phyloP scores from a whole-genome alignment of 2,888 invertebrate species.

The Augiades crinisus region DNA sequence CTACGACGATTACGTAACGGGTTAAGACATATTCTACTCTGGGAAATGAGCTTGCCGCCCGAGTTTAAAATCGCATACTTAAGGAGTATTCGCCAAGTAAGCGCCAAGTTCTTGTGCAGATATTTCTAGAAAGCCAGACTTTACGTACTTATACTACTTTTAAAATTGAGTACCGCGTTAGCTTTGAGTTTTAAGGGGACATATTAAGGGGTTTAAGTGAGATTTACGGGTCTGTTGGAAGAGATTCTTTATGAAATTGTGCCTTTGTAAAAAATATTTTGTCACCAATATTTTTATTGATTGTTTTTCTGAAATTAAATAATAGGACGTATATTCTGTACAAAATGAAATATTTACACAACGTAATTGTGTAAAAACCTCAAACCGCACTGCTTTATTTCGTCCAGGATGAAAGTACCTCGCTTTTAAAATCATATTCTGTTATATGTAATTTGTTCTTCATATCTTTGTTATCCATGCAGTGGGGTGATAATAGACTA shows the following conservation, averaged over 20 bases:
- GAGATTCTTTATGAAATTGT: too few species aligned
- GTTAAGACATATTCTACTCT: too few species aligned
- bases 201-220: too few species aligned
- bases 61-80: background rate
- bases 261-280: too few species aligned
- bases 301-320: background rate
- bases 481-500: background rate
- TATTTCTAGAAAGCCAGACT: too few species aligned
- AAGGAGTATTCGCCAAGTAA: background rate
- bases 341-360: background rate
- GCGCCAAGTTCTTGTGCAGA: background rate
- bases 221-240: too few species aligned
- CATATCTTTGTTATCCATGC: background rate
- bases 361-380: constrained; percentile 5
- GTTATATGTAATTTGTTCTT: background rate
- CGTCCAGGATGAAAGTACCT: constrained; percentile 3
- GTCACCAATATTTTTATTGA: too few species aligned
- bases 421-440: background rate
- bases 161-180: too few species aligned
- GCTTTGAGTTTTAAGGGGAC: too few species aligned
- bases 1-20: too few species aligned
- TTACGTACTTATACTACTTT: too few species aligned
- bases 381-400: constrained; percentile 6
- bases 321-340: background rate
- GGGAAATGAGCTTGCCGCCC: background rate